Percentiles rank a stretch among this genome's conserved stretches.
Conservation (phyloP, 2,888 invertebrate genomes). For the Platerodrilus igneus region DNA sequence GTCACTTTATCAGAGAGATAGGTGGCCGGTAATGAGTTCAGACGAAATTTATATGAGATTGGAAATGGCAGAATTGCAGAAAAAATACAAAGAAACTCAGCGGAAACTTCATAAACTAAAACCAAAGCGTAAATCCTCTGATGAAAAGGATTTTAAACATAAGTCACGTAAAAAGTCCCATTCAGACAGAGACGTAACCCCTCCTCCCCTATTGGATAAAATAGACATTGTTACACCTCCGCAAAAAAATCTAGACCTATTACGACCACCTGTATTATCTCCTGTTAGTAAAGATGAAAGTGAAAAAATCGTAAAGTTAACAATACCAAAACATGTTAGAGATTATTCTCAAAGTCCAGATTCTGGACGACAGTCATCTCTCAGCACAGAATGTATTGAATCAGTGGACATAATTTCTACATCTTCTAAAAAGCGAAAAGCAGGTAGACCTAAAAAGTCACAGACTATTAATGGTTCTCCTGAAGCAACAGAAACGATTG, state of each 20-base stretch:
- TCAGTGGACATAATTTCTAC: constrained; percentile 34
- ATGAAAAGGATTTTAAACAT: constrained; percentile 41
- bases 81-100: constrained; percentile 78
- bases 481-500: constrained; percentile 72
- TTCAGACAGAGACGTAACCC: constrained; percentile 38
- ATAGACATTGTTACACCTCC: constrained; percentile 36
- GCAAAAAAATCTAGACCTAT: constrained; percentile 36
- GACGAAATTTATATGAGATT: constrained; percentile 79
- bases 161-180: constrained; percentile 49
- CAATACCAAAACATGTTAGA: constrained; percentile 13
- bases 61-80: constrained; percentile 73
- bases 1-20: constrained; percentile 37
- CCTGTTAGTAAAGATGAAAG: constrained; percentile 28
- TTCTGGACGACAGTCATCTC: constrained; percentile 19
- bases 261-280: constrained; percentile 47
- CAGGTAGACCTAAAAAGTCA: constrained; percentile 73
- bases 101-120: constrained; percentile 71
- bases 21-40: constrained; percentile 57
- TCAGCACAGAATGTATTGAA: constrained; percentile 33
- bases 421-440: constrained; percentile 70
- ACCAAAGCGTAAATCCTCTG: constrained; percentile 40
- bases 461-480: constrained; percentile 52
- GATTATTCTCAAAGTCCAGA: constrained; percentile 8
- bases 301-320: constrained; percentile 26
- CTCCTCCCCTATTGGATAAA: constrained; percentile 43